A percentile compares a stretch with the other conserved stretches of the same genome.
Conservation (phyloP, 37 sponge, comb jelly and placozoan genomes). For the Corticium candelabrum region DNA sequence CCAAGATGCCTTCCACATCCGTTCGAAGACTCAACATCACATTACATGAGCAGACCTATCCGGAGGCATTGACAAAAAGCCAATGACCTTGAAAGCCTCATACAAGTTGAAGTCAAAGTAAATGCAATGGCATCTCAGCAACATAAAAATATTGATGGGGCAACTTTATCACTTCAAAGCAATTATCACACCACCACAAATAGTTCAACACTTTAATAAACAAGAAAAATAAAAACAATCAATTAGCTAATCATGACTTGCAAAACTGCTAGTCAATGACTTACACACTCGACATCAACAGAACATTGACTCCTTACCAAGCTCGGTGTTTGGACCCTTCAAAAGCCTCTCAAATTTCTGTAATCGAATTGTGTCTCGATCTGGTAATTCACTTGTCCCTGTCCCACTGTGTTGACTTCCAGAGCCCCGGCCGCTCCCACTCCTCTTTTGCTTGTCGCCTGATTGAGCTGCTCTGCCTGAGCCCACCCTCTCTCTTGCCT, state of each 20-base stretch:
- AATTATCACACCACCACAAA: background rate
- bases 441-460: too few species aligned
- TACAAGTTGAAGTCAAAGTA: background rate
- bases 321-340: constrained; percentile 78
- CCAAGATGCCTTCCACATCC: too few species aligned
- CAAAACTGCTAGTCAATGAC: background rate
- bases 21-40: too few species aligned
- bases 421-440: background rate
- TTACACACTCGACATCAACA: background rate
- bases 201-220: background rate
- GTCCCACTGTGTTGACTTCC: background rate
- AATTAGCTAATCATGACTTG: background rate
- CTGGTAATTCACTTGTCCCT: constrained; percentile 3
- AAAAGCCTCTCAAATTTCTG: constrained; percentile 78
- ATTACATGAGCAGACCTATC: too few species aligned
- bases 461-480: background rate
- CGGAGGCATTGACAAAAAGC: background rate
- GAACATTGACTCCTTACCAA: constrained; percentile 24
- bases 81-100: background rate
- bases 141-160: too few species aligned
- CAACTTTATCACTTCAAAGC: too few species aligned
- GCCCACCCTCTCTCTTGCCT: background rate
- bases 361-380: constrained; percentile 63
- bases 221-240: background rate
- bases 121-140: too few species aligned